Evolutionary conservation across 1,140 invertebrate species (phyloP), one percentile per base, ranked within the genome.

Genomic region (Danaus melanippus): DNA sequence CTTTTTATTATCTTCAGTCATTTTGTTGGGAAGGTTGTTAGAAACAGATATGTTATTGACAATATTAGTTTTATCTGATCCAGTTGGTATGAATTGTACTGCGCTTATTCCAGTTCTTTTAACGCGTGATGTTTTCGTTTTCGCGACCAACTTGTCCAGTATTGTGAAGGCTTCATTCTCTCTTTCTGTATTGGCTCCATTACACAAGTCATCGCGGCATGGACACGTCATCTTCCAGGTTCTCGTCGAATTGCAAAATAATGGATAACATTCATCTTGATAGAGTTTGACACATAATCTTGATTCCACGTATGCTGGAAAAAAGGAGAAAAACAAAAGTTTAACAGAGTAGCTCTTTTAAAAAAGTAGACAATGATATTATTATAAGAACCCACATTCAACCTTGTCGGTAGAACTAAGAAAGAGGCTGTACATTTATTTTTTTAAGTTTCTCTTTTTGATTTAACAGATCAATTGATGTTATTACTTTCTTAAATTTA

Each of bases 121-220:
- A 11, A 71, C 64, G 11, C 67, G 48, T 5, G 58, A 41, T 43
- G 63, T 71, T 50, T 67, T 60, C 17, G 66, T 71, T 53, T 71
- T 76, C 9, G 67, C 57, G 2, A 71, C 69, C 10, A 77, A 60
- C 51, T 72, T 64, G 5, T 60, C 61, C 21, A 77, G 69, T 48
- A 71, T 54, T 1, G 62, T 66, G 45, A 86, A 86, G 0, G 80
- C 78, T 21, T 76, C 71, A 0, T 50, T 60, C 61, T 84, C 84
- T n/a, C 82, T 67, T 39, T 79, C 64, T 0, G 73, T 74, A 40
- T 81, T 81, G 3, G 68, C 67, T 10, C 79, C 77, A 53, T 90
- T 90, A 69, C 89, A 90, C 0, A 89, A 76, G 10, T 84, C 71
- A 7, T 81, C 84, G 7, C 76, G 80, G 65, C 89, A 90, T 7